Conservation (phyloP, 2,797 vertebrate species). For the Carduelis carduelis region DNA sequence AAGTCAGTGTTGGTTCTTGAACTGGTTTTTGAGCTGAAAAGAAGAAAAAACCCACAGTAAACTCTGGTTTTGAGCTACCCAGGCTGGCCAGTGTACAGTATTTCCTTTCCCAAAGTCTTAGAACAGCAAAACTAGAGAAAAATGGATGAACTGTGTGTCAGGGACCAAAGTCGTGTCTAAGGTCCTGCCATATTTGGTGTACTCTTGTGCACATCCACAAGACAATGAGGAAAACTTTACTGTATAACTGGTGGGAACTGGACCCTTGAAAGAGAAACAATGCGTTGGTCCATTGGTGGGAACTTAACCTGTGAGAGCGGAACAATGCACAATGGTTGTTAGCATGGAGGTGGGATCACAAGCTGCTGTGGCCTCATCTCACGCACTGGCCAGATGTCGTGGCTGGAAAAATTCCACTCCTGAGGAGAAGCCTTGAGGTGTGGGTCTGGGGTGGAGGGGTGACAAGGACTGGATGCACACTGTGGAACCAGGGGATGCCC, state of each 20-base stretch:
- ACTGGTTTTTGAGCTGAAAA: slow-evolving; percentile 84
- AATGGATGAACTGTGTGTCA: not conserved
- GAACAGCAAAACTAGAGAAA: not conserved
- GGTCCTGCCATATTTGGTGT: not conserved
- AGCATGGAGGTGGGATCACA: accelerated
- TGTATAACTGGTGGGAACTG: not conserved
- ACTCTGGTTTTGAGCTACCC: not conserved
- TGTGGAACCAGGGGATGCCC: accelerated
- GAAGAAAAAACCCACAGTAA: not conserved
- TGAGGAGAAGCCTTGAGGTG: not conserved
- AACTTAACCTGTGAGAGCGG: not conserved
- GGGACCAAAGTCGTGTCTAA: accelerated
- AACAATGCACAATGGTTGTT: not conserved
- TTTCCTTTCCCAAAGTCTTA: not conserved
- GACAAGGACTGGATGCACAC: not conserved
- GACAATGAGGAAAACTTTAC: not conserved
- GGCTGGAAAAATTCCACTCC: not conserved
- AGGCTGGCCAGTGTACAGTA: not conserved
- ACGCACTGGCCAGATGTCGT: accelerated
- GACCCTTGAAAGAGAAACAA: not conserved
- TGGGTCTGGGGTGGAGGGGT: not conserved
- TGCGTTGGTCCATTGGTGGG: accelerated
- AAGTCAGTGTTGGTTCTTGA: slow-evolving; percentile 74
- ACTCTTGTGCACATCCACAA: not conserved
- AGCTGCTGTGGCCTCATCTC: not conserved